A percentile compares a stretch with the other conserved stretches of the same genome.
These are phyloP conservation scores for Tetramorium parvispinum DNA, from an alignment of 1,140 invertebrate genomes.

Conservation along the genomic window DNA sequence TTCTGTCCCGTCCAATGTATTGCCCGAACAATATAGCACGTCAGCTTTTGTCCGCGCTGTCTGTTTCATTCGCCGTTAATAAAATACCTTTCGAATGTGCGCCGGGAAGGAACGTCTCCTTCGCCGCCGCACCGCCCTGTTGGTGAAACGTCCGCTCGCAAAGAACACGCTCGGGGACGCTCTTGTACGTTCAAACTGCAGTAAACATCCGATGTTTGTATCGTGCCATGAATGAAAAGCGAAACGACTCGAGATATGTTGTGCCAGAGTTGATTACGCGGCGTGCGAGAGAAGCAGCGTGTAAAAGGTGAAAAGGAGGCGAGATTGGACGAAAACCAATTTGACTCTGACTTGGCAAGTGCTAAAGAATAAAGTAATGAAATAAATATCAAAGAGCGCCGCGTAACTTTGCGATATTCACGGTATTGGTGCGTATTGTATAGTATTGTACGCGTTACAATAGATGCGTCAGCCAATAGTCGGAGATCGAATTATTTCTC, in stretches of 20 bases:
- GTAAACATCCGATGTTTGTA: neutral
- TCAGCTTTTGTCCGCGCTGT: constrained; percentile 54
- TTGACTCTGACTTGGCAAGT: neutral
- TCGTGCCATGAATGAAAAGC: constrained; percentile 4
- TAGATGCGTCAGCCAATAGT: constrained; percentile 5
- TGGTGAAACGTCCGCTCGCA: neutral
- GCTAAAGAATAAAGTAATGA: constrained; percentile 27
- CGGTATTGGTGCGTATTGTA: neutral
- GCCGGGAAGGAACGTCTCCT: constrained; percentile 29
- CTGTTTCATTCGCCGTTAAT: constrained; percentile 61
- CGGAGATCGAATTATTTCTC: constrained; percentile 37
- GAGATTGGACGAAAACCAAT: constrained; percentile 26
- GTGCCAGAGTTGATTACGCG: constrained; percentile 8
- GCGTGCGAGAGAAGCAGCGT: neutral
- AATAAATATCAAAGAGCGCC: constrained; percentile 46
- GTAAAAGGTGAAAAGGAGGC: neutral
- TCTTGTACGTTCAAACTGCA: neutral
- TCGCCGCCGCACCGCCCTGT: neutral
- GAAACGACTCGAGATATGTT: neutral
- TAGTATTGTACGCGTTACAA: neutral
- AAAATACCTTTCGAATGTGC: constrained; percentile 58
- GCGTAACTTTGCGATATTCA: neutral
- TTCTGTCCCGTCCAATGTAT: constrained; percentile 52
- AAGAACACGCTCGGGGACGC: neutral
- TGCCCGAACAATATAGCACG: constrained; percentile 54